phyloP scores from a whole-genome alignment of 2,888 invertebrate species.

The Sarcophaga carnaria region DNA sequence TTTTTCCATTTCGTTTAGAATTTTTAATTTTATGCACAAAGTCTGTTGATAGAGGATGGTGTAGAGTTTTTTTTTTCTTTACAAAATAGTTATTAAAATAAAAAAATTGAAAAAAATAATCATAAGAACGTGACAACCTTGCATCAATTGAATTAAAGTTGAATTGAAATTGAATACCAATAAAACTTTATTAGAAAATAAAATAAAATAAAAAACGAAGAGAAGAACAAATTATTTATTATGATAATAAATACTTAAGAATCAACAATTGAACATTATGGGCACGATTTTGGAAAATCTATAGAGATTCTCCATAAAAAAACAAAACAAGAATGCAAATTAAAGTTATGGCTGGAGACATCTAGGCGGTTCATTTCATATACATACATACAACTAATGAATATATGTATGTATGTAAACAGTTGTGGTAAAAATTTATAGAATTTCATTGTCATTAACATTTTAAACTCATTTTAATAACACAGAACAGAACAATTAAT shows the following conservation, averaged over 20 bases:
- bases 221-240: conserved; percentile 25
- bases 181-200: conserved; percentile 34
- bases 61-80: too few species aligned
- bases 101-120: conserved; percentile 51
- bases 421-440: background rate
- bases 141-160: conserved; percentile 66
- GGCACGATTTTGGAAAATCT: conserved; percentile 66
- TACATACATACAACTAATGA: too few species aligned
- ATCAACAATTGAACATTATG: conserved; percentile 63
- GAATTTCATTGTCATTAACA: conserved; percentile 56
- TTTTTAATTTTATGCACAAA: too few species aligned
- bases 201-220: conserved; percentile 20
- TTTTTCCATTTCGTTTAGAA: too few species aligned
- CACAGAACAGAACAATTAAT: conserved; percentile 21
- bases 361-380: background rate
- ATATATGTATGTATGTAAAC: background rate
- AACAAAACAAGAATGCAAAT: conserved; percentile 38
- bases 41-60: too few species aligned
- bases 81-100: background rate
- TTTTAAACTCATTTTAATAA: conserved; percentile 46
- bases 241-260: conserved; percentile 61
- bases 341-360: background rate
- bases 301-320: conserved; percentile 15
- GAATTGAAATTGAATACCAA: conserved; percentile 27
- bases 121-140: conserved; percentile 70